Conservation (phyloP, 2,797 vertebrate genomes). For the Tragelaphus oryx region DNA sequence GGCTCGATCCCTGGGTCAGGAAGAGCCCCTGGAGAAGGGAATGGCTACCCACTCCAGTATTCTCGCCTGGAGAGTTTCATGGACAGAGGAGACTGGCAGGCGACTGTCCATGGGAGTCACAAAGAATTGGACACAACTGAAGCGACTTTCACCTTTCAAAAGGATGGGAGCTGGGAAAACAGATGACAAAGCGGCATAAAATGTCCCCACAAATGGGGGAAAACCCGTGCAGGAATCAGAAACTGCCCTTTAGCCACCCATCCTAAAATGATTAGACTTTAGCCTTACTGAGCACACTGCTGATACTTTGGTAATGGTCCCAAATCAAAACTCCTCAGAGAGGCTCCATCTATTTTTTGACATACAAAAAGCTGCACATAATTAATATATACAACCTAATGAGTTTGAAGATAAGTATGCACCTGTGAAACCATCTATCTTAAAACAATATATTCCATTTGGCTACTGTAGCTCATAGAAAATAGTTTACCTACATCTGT, state of each 20-base stretch:
- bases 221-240: constrained; percentile 37
- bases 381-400: not conserved
- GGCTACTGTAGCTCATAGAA: constrained; percentile 39
- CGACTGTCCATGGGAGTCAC: not conserved
- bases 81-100: not conserved
- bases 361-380: not conserved
- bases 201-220: constrained; percentile 52
- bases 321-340: not conserved
- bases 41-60: not conserved
- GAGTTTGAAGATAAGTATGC: not conserved
- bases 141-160: not conserved
- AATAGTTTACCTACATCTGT: constrained; percentile 13
- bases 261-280: not conserved
- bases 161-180: not conserved
- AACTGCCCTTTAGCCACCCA: not conserved
- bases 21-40: not conserved
- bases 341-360: not conserved
- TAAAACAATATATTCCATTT: not conserved
- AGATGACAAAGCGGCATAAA: constrained; percentile 36
- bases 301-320: not conserved
- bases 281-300: not conserved
- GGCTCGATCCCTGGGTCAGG: not conserved
- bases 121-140: not conserved
- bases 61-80: not conserved
- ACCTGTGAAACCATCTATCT: not conserved